A percentile compares a stretch with the other conserved stretches of the same genome.
Conservation (phyloP, 2,113 vertebrate species). For the Picathartes gymnocephalus region DNA sequence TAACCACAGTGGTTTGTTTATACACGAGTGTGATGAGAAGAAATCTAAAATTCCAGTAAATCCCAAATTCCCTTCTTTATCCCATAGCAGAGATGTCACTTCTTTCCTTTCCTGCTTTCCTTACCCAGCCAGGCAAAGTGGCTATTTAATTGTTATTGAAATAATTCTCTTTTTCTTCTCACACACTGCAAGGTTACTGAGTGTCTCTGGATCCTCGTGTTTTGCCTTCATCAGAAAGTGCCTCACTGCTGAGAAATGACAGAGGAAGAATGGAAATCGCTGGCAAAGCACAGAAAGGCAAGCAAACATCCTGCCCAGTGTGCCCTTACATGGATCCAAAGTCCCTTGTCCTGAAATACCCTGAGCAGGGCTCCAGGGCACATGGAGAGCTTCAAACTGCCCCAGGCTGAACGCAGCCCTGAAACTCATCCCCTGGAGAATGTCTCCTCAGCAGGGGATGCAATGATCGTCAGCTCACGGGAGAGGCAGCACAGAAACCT, state of each 20-base stretch:
- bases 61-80: neutral
- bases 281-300: neutral
- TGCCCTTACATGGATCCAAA: neutral
- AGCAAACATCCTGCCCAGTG: neutral
- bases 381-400: neutral
- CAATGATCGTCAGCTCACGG: neutral
- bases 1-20: neutral
- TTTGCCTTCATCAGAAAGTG: neutral
- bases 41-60: neutral
- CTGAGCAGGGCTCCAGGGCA: neutral
- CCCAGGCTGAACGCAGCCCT: neutral
- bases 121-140: neutral
- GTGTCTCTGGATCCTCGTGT: neutral
- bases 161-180: neutral
- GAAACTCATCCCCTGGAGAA: neutral
- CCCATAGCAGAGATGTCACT: neutral
- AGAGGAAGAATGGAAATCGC: neutral
- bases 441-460: neutral
- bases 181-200: neutral
- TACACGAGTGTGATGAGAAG: neutral
- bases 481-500: neutral
- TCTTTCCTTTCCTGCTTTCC: neutral
- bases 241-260: neutral
- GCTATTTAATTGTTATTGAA: neutral
- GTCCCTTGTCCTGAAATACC: neutral